Percentiles rank a stretch among this genome's conserved stretches.
phyloP scores from a whole-genome alignment of 2,888 invertebrate genomes.

The Thymelicus acteon region DNA sequence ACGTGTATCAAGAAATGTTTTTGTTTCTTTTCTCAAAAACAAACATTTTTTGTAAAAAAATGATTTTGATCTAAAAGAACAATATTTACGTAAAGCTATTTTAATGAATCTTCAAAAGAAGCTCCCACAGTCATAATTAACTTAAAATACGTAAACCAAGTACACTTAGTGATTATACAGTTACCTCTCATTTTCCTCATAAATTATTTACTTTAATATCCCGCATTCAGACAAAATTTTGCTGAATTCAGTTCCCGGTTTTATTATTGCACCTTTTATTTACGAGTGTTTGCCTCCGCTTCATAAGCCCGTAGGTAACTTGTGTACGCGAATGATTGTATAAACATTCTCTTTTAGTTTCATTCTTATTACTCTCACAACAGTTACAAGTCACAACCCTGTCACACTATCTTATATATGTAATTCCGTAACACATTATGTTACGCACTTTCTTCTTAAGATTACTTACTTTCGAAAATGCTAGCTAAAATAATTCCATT shows the following conservation, averaged over 20 bases:
- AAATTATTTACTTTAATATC: conserved; percentile 26
- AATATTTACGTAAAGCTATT: not conserved
- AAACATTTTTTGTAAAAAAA: too few relatives aligned
- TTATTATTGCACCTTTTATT: conserved; percentile 25
- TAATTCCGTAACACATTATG: not conserved
- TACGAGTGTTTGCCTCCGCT: conserved; percentile 12
- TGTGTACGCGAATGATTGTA: conserved; percentile 20
- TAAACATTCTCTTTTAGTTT: conserved; percentile 25
- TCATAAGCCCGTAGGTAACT: conserved; percentile 5
- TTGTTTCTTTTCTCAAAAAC: too few relatives aligned
- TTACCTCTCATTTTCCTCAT: conserved; percentile 10
- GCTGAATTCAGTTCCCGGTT: conserved; percentile 7
- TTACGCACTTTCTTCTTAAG: not conserved
- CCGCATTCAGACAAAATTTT: not conserved
- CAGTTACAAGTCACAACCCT: not conserved
- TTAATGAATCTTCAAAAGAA: conserved; percentile 4
- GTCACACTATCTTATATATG: not conserved
- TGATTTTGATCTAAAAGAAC: not conserved
- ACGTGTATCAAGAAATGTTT: too few relatives aligned
- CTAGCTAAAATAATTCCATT: not conserved
- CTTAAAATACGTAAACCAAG: conserved; percentile 2
- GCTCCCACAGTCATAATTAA: not conserved
- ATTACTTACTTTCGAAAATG: not conserved
- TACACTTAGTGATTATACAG: conserved; percentile 5
- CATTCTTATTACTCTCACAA: conserved; percentile 8